phyloP scores from a whole-genome alignment of 1,140 invertebrate species.

The Heliconius hewitsoni region DNA sequence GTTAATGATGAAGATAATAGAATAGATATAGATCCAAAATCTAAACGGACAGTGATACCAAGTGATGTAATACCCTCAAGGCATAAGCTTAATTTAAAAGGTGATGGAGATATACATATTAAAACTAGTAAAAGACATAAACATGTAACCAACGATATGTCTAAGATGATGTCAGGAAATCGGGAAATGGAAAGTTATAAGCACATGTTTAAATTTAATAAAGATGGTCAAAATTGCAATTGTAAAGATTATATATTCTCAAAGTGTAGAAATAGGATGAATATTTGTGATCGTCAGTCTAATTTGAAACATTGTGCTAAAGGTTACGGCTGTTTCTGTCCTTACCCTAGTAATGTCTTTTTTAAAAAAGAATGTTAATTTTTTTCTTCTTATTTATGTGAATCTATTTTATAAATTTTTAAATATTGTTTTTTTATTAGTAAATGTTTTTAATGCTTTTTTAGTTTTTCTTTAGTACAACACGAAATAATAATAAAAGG shows the following conservation, averaged over 20 bases:
- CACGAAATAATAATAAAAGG: too few species aligned
- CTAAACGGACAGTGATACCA: neutral
- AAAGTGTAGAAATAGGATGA: conserved; percentile 19
- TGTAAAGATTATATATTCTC: conserved; percentile 16
- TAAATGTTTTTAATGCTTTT: neutral
- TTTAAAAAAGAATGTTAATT: conserved; percentile 25
- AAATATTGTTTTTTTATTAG: neutral
- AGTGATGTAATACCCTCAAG: neutral
- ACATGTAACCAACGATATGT: neutral
- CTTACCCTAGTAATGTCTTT: conserved; percentile 36
- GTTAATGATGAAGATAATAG: neutral
- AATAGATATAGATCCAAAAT: neutral
- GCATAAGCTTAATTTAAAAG: neutral
- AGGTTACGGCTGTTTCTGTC: conserved; percentile 34
- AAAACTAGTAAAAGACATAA: conserved; percentile 5
- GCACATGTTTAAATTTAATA: conserved; percentile 1
- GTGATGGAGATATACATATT: neutral
- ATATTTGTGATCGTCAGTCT: neutral
- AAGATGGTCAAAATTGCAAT: conserved; percentile 16
- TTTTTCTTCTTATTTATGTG: neutral
- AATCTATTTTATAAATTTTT: conserved; percentile 1
- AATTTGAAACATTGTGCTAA: conserved; percentile 24
- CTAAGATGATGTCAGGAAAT: conserved; percentile 4
- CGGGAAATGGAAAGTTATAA: conserved; percentile 4
- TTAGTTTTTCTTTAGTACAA: too few species aligned